phyloP scores from a whole-genome alignment of 2,888 invertebrate species.

The Lagria hirta region DNA sequence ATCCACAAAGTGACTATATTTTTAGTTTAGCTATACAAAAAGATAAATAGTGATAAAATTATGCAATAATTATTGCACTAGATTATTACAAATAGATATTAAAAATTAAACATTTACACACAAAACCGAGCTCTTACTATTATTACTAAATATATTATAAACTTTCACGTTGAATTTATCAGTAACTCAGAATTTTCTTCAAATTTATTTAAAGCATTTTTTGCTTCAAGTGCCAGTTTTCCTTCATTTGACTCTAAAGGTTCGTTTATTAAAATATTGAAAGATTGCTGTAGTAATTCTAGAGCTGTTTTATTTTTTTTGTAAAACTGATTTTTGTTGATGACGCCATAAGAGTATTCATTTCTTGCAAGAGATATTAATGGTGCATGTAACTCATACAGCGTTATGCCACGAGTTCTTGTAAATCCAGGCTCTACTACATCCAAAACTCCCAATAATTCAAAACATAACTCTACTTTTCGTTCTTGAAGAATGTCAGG shows the following conservation, averaged over 20 bases:
- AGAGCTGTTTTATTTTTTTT: conserved; percentile 66
- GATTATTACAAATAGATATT: too few relatives aligned
- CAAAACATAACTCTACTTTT: conserved; percentile 73
- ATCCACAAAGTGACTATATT: too few relatives aligned
- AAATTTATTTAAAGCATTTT: conserved; percentile 54
- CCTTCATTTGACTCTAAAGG: conserved; percentile 67
- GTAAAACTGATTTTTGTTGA: conserved; percentile 63
- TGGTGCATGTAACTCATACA: conserved; percentile 79
- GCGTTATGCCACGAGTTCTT: conserved; percentile 66
- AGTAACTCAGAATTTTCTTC: conserved; percentile 45
- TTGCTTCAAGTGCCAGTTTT: conserved; percentile 62
- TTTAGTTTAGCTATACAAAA: too few relatives aligned
- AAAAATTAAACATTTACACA: too few relatives aligned
- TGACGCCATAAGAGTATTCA: conserved; percentile 61
- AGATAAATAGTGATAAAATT: too few relatives aligned
- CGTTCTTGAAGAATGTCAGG: conserved; percentile 72
- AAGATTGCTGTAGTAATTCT: conserved; percentile 64
- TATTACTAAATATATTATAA: too few relatives aligned
- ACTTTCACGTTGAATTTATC: conserved; percentile 39
- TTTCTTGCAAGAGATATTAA: conserved; percentile 69
- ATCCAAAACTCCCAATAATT: conserved; percentile 68
- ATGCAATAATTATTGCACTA: too few relatives aligned
- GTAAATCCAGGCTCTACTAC: conserved; percentile 76
- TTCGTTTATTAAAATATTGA: conserved; percentile 67
- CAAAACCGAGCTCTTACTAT: too few relatives aligned